Evolutionary conservation across 2,888 invertebrate genomes (phyloP).

Genomic region (Cerastis leucographa): DNA sequence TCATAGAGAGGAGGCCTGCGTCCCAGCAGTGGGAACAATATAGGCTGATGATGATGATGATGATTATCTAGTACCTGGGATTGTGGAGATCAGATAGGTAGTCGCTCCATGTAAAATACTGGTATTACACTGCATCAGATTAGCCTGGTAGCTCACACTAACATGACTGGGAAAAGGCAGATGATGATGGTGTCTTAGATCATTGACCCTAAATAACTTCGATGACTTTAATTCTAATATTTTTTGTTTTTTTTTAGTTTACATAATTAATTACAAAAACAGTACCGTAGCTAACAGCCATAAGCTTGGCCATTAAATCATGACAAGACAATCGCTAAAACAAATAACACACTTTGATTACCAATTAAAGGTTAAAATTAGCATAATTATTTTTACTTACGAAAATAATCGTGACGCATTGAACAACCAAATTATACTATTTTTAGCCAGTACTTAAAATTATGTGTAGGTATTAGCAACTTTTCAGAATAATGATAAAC

Average conservation of each 20-base stretch:
- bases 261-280: background rate
- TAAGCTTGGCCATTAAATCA: slow-evolving; percentile 27
- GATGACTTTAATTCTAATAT: background rate
- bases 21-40: too few relatives aligned
- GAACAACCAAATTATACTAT: slow-evolving; percentile 2
- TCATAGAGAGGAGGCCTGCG: too few relatives aligned
- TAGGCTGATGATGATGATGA: too few relatives aligned
- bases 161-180: background rate
- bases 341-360: slow-evolving; percentile 35
- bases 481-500: slow-evolving; percentile 7
- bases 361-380: slow-evolving; percentile 14
- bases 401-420: slow-evolving; percentile 13
- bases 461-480: background rate
- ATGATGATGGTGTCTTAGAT: background rate
- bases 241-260: background rate
- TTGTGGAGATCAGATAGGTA: background rate
- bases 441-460: slow-evolving; percentile 4
- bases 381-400: slow-evolving; percentile 8
- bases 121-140: background rate
- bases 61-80: background rate
- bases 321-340: slow-evolving; percentile 29
- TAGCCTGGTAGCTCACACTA: background rate
- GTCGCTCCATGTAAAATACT: background rate
- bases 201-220: background rate
- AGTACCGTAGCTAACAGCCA: slow-evolving; percentile 9